A percentile compares a stretch with the other conserved stretches of the same genome.
phyloP scores from a whole-genome alignment of 2,113 vertebrate species.

The Corythoichthys intestinalis region DNA sequence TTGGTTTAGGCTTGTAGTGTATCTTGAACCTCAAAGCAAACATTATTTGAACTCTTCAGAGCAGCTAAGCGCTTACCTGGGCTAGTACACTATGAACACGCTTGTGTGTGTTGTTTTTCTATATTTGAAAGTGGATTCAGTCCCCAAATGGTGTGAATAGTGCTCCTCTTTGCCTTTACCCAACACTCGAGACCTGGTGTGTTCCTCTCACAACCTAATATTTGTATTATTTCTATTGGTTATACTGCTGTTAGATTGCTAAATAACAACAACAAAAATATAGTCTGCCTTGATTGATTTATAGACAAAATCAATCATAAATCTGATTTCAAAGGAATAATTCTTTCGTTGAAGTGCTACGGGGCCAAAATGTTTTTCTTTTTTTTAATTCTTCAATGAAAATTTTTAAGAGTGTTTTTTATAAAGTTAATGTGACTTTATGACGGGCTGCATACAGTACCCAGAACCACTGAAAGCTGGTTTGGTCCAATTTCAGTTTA shows the following conservation, averaged over 20 bases:
- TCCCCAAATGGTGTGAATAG: conserved; percentile 34
- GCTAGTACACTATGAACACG: conserved; percentile 18
- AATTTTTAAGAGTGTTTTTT: conserved; percentile 29
- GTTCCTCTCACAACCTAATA: conserved; percentile 6
- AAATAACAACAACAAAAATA: conserved; percentile 27
- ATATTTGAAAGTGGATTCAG: conserved; percentile 24
- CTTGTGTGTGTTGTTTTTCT: conserved; percentile 10
- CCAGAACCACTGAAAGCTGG: conserved; percentile 22
- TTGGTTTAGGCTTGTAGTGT: conserved; percentile 14
- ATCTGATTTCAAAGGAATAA: conserved; percentile 15
- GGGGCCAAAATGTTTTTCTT: conserved; percentile 22
- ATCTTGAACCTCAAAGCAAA: conserved; percentile 22
- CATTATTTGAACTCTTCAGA: conserved; percentile 7
- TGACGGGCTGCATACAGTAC: conserved; percentile 37
- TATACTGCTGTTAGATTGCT: conserved; percentile 39
- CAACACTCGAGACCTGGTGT: neutral
- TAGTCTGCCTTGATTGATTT: conserved; percentile 12
- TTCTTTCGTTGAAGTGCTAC: conserved; percentile 18
- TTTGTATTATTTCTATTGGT: conserved; percentile 25
- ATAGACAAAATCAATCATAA: conserved; percentile 3
- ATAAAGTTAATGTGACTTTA: conserved; percentile 35
- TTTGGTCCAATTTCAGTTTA: conserved; percentile 22
- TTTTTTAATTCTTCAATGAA: conserved; percentile 12
- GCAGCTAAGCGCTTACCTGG: conserved; percentile 11
- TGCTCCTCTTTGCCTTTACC: conserved; percentile 7